Percentiles rank a stretch among this genome's conserved stretches.
Conservation (phyloP, 2,888 invertebrate species). For the Thera britannica region DNA sequence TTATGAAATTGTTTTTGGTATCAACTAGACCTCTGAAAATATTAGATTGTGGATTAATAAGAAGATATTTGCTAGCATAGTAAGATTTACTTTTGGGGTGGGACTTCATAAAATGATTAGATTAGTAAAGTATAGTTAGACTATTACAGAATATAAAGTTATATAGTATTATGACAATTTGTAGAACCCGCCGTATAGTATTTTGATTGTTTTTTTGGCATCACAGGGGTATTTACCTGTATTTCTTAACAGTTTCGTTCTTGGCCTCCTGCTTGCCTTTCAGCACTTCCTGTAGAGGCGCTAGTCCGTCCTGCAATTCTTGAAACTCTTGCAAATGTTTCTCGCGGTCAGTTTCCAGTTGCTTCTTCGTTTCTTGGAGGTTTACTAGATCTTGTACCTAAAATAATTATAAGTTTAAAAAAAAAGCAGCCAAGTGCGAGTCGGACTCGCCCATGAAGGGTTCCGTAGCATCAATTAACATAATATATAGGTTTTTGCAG, state of each 20-base stretch:
- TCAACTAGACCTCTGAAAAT: constrained; percentile 68
- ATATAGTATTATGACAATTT: too few relatives aligned
- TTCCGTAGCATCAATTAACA: too few relatives aligned
- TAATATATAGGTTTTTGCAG: too few relatives aligned
- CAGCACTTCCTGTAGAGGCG: constrained; percentile 62
- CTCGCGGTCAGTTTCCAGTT: constrained; percentile 71
- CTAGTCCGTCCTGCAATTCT: constrained; percentile 62
- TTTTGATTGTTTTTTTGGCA: not conserved
- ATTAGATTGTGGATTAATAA: not conserved
- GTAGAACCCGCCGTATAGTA: too few relatives aligned
- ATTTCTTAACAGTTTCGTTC: constrained; percentile 65
- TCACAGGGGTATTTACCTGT: constrained; percentile 54
- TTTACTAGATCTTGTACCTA: constrained; percentile 82
- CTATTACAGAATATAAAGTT: too few relatives aligned
- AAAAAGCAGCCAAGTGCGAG: too few relatives aligned
- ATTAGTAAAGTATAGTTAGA: not conserved
- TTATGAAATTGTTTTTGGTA: constrained; percentile 70
- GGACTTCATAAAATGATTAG: not conserved
- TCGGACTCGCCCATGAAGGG: too few relatives aligned
- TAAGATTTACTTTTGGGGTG: too few relatives aligned
- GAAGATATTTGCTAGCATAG: too few relatives aligned
- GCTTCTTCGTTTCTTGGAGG: constrained; percentile 78
- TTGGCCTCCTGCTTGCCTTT: constrained; percentile 68
- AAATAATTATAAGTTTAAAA: not conserved
- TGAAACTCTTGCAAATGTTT: constrained; percentile 64